Percentiles rank a stretch among this genome's conserved stretches.
phyloP scores from a whole-genome alignment of 2,888 invertebrate species.

The Cosmopolites sordidus region DNA sequence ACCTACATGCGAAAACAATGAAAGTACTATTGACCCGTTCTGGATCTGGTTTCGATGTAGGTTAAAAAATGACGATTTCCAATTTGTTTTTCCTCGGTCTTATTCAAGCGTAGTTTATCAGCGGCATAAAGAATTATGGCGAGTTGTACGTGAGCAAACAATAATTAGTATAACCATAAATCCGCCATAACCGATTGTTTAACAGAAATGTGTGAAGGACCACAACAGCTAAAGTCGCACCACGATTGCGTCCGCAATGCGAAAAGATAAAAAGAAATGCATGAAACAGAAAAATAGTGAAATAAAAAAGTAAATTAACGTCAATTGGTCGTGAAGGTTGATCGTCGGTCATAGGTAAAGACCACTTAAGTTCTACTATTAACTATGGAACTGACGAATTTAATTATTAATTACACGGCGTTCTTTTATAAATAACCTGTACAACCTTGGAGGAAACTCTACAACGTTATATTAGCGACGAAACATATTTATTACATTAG shows the following conservation, averaged over 20 bases:
- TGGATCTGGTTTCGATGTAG: no score
- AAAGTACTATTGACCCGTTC: no score
- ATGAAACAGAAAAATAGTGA: constrained; percentile 2
- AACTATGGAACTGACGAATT: neutral
- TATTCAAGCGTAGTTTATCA: no score
- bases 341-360: constrained; percentile 13
- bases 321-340: constrained; percentile 13
- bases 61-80: no score
- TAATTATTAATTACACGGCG: neutral
- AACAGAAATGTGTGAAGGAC: constrained; percentile 14
- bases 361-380: neutral
- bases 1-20: no score
- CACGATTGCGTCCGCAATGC: neutral
- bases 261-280: constrained; percentile 10
- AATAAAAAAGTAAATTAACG: constrained; percentile 6
- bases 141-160: constrained; percentile 12
- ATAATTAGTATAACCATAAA: constrained; percentile 12
- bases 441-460: neutral
- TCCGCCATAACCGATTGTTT: constrained; percentile 9
- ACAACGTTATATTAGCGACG: no score
- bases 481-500: no score
- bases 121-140: neutral
- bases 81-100: no score
- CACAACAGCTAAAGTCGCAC: neutral
- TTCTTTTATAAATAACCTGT: constrained; percentile 2